These are phyloP conservation scores for Bufotes viridis DNA, from an alignment of 2,797 vertebrate genomes.

Conservation along the genomic window DNA sequence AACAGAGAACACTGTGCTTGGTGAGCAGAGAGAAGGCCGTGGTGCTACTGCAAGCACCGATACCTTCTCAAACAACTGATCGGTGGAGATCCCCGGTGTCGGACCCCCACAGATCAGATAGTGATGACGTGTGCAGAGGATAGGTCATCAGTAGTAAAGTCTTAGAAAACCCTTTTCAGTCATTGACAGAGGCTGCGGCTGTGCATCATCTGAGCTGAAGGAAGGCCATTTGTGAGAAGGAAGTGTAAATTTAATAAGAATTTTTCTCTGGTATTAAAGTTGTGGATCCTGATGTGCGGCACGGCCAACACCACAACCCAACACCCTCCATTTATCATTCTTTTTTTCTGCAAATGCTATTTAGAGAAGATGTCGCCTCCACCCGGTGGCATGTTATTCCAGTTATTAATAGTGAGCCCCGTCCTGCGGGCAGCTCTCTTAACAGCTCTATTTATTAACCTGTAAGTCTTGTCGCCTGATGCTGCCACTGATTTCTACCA, in stretches of 20 bases:
- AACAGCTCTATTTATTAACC: conserved; percentile 67
- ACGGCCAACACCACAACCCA: background rate
- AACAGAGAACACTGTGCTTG: too few relatives aligned
- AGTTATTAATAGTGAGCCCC: conserved; percentile 67
- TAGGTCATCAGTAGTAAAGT: too few relatives aligned
- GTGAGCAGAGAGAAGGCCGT: too few relatives aligned
- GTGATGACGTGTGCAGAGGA: too few relatives aligned
- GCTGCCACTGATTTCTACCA: conserved; percentile 43
- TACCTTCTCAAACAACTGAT: too few relatives aligned
- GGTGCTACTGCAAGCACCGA: too few relatives aligned
- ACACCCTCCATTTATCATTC: conserved; percentile 3
- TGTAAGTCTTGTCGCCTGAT: conserved; percentile 62
- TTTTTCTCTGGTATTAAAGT: conserved; percentile 17
- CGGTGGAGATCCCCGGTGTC: too few relatives aligned
- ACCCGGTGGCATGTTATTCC: conserved; percentile 66
- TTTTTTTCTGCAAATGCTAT: conserved; percentile 53
- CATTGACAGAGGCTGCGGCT: too few relatives aligned
- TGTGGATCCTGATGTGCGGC: conserved; percentile 1
- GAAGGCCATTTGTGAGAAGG: rapidly evolving
- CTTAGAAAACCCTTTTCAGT: too few relatives aligned
- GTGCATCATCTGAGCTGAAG: background rate
- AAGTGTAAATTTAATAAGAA: conserved; percentile 38
- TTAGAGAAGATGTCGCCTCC: conserved; percentile 61
- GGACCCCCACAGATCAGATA: too few relatives aligned
- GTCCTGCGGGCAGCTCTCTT: conserved; percentile 60